Evolutionary conservation across 2,888 invertebrate species (phyloP).

Genomic region (Agrotis segetum): DNA sequence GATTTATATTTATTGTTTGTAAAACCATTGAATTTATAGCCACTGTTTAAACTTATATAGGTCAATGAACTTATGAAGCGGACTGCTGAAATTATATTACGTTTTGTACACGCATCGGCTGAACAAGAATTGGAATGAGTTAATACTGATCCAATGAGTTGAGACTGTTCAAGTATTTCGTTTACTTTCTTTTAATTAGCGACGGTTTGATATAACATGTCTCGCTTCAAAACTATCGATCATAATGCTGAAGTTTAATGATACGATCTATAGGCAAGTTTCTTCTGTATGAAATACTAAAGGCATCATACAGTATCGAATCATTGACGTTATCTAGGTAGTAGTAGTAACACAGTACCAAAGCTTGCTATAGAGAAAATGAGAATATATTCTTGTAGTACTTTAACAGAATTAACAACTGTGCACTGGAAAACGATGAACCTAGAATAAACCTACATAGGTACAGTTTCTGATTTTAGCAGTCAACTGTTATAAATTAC

Average conservation of each 20-base stretch:
- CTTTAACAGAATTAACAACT: too few relatives aligned
- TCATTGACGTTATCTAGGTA: neutral
- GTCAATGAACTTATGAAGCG: slow-evolving; percentile 60
- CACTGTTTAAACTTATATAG: slow-evolving; percentile 54
- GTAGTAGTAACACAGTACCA: neutral
- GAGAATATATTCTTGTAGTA: neutral
- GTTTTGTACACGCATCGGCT: slow-evolving; percentile 51
- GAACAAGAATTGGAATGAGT: slow-evolving; percentile 41
- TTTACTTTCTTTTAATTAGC: slow-evolving; percentile 50
- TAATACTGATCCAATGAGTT: slow-evolving; percentile 45
- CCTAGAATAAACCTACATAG: neutral
- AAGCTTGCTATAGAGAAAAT: neutral
- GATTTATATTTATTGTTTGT: slow-evolving; percentile 63
- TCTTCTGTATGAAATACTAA: neutral
- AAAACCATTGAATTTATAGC: slow-evolving; percentile 56
- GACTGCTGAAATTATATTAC: slow-evolving; percentile 50
- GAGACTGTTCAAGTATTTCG: slow-evolving; percentile 36
- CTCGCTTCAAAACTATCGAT: slow-evolving; percentile 26
- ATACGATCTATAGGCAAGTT: slow-evolving; percentile 29
- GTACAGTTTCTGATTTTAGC: neutral
- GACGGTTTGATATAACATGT: slow-evolving; percentile 21
- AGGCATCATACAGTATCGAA: neutral
- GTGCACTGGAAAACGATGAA: neutral
- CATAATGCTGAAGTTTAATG: slow-evolving; percentile 1
- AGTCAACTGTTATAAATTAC: slow-evolving; percentile 9